These are phyloP conservation scores for Coenonympha arcania DNA, from an alignment of 2,888 invertebrate species.

Conservation along the genomic window DNA sequence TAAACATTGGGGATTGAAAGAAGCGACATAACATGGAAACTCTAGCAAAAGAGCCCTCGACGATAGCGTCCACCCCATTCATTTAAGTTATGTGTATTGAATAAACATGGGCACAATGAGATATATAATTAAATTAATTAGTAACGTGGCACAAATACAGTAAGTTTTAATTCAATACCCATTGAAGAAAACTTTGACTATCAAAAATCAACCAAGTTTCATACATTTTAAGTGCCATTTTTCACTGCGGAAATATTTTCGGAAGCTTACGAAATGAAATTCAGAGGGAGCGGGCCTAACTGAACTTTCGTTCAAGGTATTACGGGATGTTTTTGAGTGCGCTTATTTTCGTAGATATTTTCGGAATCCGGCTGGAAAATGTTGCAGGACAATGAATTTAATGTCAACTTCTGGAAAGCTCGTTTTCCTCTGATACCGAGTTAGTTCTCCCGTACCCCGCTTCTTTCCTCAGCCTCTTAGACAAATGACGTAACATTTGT, in stretches of 20 bases:
- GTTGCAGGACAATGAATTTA: conserved; percentile 42
- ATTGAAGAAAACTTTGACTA: conserved; percentile 48
- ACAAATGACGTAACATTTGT: conserved; percentile 75
- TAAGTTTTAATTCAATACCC: conserved; percentile 71
- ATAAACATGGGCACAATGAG: conserved; percentile 59
- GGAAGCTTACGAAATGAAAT: conserved; percentile 65
- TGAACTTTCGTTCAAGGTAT: conserved; percentile 40
- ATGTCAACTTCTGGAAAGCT: conserved; percentile 34
- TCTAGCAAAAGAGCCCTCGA: conserved; percentile 13
- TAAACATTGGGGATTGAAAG: not conserved
- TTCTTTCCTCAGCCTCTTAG: conserved; percentile 58
- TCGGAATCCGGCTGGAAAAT: conserved; percentile 52
- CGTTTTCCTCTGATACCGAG: conserved; percentile 34
- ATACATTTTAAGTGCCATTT: conserved; percentile 56
- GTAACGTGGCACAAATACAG: conserved; percentile 64
- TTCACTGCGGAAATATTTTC: conserved; percentile 59
- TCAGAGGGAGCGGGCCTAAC: conserved; percentile 41
- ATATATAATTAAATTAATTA: conserved; percentile 71
- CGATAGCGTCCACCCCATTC: conserved; percentile 27
- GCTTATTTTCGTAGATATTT: conserved; percentile 52
- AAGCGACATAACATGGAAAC: conserved; percentile 3
- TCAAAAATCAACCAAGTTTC: conserved; percentile 55
- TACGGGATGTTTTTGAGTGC: conserved; percentile 49
- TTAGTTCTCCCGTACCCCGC: conserved; percentile 43
- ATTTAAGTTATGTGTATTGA: conserved; percentile 54